Evolutionary conservation across 2,888 invertebrate species (phyloP).

Genomic region (Drosophila pseudotakahashii): DNA sequence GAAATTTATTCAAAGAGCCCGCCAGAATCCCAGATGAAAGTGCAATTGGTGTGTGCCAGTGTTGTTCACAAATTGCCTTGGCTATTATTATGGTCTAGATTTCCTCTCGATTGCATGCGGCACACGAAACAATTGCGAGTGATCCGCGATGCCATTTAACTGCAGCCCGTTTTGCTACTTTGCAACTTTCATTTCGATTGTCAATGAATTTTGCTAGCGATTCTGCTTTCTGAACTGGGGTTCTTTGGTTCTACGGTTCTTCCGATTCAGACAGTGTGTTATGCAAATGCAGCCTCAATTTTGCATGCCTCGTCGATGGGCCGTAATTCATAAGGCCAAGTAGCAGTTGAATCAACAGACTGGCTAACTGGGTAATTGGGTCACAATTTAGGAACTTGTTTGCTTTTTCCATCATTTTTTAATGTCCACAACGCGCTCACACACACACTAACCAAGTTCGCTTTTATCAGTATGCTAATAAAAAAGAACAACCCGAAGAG

Average conservation of each 20-base stretch:
- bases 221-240: constrained; percentile 33
- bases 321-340: constrained; percentile 25
- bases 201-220: constrained; percentile 63
- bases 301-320: constrained; percentile 22
- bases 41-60: constrained; percentile 26
- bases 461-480: constrained; percentile 53
- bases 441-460: constrained; percentile 28
- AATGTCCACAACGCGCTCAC: constrained; percentile 24
- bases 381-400: constrained; percentile 84
- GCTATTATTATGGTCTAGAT: constrained; percentile 48
- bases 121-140: constrained; percentile 56
- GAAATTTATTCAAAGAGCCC: constrained; percentile 42
- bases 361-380: constrained; percentile 82
- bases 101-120: constrained; percentile 44
- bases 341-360: constrained; percentile 29
- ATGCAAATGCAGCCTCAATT: constrained; percentile 41
- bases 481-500: constrained; percentile 38
- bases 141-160: constrained; percentile 8
- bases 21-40: constrained; percentile 45
- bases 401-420: constrained; percentile 51
- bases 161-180: constrained; percentile 46
- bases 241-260: constrained; percentile 32
- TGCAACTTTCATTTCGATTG: constrained; percentile 83
- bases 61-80: constrained; percentile 35
- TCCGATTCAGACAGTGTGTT: constrained; percentile 20